A percentile compares a stretch with the other conserved stretches of the same genome.
These are phyloP conservation scores for Drosophila bocki DNA, from an alignment of 1,140 invertebrate genomes.

Conservation along the genomic window DNA sequence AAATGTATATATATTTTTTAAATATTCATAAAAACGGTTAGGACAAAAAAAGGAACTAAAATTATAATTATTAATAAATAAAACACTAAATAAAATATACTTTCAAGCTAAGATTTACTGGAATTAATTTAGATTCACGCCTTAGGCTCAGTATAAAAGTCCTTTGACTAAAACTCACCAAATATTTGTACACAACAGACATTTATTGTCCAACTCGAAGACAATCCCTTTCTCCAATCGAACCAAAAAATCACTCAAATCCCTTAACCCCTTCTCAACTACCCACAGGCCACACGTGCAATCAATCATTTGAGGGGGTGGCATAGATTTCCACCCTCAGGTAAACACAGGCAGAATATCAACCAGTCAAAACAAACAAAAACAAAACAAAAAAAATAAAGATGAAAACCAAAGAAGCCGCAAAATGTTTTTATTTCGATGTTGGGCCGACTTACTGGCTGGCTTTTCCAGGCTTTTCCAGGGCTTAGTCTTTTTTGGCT, in stretches of 20 bases:
- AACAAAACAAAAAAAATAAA: constrained; percentile 21
- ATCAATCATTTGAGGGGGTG: constrained; percentile 24
- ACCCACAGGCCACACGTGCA: not conserved
- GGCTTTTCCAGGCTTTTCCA: constrained; percentile 9
- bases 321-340: constrained; percentile 10
- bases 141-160: not conserved
- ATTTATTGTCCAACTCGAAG: constrained; percentile 1
- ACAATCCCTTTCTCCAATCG: not conserved
- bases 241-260: not conserved
- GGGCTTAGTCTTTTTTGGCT: constrained; percentile 28
- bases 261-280: not conserved
- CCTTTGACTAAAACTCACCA: not conserved
- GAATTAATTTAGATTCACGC: not conserved
- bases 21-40: no score
- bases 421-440: constrained; percentile 45
- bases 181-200: not conserved
- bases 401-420: constrained; percentile 42
- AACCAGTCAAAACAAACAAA: constrained; percentile 31
- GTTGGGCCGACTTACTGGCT: constrained; percentile 37
- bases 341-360: constrained; percentile 35
- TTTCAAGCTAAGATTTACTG: not conserved
- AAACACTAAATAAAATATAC: not conserved
- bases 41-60: no score
- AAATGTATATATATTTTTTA: not conserved
- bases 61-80: no score